Base-by-base conservation (phyloP, 2,113 vertebrate genomes). In the Lycaon pictus region DNA sequence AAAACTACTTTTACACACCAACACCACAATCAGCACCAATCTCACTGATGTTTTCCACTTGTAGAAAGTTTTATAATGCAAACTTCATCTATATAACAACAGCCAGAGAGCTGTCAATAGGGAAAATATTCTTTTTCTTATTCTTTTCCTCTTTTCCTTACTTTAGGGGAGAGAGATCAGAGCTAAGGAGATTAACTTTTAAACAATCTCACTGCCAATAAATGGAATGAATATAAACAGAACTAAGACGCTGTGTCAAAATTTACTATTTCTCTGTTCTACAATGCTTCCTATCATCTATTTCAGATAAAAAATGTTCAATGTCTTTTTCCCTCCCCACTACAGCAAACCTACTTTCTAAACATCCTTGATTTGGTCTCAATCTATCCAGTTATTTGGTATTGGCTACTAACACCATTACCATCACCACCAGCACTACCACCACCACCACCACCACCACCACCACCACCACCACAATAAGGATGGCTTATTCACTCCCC, bases 1-100 rank as follows among this genome's bases (percentile, higher is more conserved):
- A 69, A 98, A 89, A 83, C 35, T 53, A 65, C 56, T 56, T 71
- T 88, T 53, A 90, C 1, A 20, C 7, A 84, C 32, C 25, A 89
- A 48, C 11, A 48, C 19, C 43, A 62, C 37, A 82, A 86, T 27
- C 71, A 95, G 86, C 11, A 55, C 60, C 56, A 94, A 74, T 53
- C 29, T 77, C 72, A 77, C 15, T 43, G 60, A 83, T 88, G 65
- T 37, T 85, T 88, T 85, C 90, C 20, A 74, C 67, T 53, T 93
- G 11, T 29, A 79, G 37, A 63, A 97, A 37, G 71, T 48, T 88
- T 32, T 53, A 58, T 37, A 71, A 79, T 55, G 13, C 51, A 88
- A 97, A 95, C 55, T 88, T 96, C 56, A 71, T 29, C 51, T 80
- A 93, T 25, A 87, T 2, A 90, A 80, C 23, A 88, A 90, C 93